phyloP scores from a whole-genome alignment of 2,888 invertebrate species.

The Lasioglossum villosulum region DNA sequence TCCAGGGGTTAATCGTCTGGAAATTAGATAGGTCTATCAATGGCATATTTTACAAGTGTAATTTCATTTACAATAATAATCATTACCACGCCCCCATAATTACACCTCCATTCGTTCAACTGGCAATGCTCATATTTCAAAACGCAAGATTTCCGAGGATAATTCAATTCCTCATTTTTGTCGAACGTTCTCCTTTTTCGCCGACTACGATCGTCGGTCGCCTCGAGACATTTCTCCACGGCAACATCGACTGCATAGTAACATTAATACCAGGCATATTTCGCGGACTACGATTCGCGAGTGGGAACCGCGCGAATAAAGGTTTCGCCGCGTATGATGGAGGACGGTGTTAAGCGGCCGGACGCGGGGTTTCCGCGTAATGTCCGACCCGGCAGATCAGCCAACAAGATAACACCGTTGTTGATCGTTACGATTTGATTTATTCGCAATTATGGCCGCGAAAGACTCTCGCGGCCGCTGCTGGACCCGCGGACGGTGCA shows the following conservation, averaged over 20 bases:
- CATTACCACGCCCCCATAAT: not conserved
- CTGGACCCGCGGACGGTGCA: slow-evolving; percentile 51
- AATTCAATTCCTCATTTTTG: not conserved
- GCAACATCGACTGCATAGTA: not conserved
- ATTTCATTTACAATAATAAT: not conserved
- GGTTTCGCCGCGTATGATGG: slow-evolving; percentile 29
- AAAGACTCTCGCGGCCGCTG: slow-evolving; percentile 30
- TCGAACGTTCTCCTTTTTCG: not conserved
- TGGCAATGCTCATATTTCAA: not conserved
- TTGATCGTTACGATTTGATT: slow-evolving; percentile 82
- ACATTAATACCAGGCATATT: slow-evolving; percentile 39
- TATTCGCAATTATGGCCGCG: slow-evolving; percentile 79
- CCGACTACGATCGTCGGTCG: not conserved
- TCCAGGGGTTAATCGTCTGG: not conserved
- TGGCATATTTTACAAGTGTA: not conserved
- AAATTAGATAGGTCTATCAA: not conserved
- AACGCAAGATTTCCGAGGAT: not conserved
- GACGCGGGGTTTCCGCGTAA: slow-evolving; percentile 61
- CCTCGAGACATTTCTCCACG: not conserved
- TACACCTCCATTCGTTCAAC: not conserved
- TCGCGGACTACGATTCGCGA: slow-evolving; percentile 15
- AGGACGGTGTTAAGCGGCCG: slow-evolving; percentile 45
- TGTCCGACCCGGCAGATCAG: slow-evolving; percentile 50
- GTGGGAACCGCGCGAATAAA: slow-evolving; percentile 24
- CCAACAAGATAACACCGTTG: slow-evolving; percentile 67